These are phyloP conservation scores for Chaenogobius annularis DNA, from an alignment of 2,113 vertebrate genomes.

Conservation along the genomic window DNA sequence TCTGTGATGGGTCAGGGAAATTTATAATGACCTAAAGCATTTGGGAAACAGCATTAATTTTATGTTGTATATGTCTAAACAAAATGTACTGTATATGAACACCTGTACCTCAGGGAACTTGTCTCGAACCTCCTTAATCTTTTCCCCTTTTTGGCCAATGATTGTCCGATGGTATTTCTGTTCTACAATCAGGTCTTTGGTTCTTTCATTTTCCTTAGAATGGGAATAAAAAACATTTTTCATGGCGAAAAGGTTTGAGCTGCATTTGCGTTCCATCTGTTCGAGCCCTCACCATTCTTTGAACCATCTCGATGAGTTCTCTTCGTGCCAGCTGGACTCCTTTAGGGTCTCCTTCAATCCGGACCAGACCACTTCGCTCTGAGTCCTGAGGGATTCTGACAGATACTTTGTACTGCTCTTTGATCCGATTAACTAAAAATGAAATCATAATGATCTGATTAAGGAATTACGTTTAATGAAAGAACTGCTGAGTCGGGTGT, in stretches of 20 bases:
- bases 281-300: constrained; percentile 78
- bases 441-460: neutral
- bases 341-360: constrained; percentile 83
- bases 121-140: constrained; percentile 84
- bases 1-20: constrained; percentile 83
- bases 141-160: constrained; percentile 86
- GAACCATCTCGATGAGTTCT: constrained; percentile 82
- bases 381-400: constrained; percentile 81
- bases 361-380: constrained; percentile 78
- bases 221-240: neutral
- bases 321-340: constrained; percentile 81
- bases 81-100: neutral
- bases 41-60: neutral
- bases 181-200: constrained; percentile 83
- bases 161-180: constrained; percentile 83
- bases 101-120: constrained; percentile 82
- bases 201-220: constrained; percentile 81
- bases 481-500: neutral
- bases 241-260: neutral
- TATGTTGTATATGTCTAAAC: neutral
- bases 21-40: constrained; percentile 80
- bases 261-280: neutral
- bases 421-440: constrained; percentile 80
- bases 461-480: neutral
- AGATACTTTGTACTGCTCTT: constrained; percentile 83